These are phyloP conservation scores for Apomyelois bistriatella DNA, from an alignment of 2,888 invertebrate genomes.

Conservation along the genomic window DNA sequence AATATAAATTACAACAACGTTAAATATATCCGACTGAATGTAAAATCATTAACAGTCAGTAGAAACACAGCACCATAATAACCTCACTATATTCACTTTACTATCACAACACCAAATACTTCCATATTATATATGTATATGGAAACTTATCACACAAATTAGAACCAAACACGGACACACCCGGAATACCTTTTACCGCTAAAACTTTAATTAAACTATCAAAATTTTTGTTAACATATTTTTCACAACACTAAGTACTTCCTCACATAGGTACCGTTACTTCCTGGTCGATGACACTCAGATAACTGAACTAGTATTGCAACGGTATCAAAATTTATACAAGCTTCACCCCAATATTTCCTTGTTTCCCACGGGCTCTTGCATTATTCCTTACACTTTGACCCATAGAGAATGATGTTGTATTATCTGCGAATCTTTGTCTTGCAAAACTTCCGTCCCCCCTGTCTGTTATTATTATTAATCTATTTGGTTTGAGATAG, in stretches of 20 bases:
- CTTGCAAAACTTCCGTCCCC: slow-evolving; percentile 59
- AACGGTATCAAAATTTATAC: slow-evolving; percentile 58
- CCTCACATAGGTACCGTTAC: slow-evolving; percentile 40
- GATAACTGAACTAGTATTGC: slow-evolving; percentile 58
- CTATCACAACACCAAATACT: neutral
- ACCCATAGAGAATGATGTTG: slow-evolving; percentile 38
- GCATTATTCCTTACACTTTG: slow-evolving; percentile 44
- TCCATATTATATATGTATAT: too few relatives aligned
- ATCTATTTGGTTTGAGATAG: slow-evolving; percentile 39
- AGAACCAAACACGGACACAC: too few relatives aligned
- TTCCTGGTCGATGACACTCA: slow-evolving; percentile 58
- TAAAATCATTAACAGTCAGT: too few relatives aligned
- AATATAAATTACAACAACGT: too few relatives aligned
- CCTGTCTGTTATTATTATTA: slow-evolving; percentile 30
- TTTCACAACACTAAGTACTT: neutral
- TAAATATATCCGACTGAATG: too few relatives aligned
- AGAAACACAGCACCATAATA: too few relatives aligned
- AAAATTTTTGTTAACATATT: neutral
- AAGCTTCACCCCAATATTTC: slow-evolving; percentile 53
- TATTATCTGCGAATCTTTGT: slow-evolving; percentile 65
- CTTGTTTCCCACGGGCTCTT: slow-evolving; percentile 50
- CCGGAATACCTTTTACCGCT: neutral
- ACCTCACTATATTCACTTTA: too few relatives aligned
- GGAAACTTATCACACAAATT: neutral
- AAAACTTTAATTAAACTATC: neutral